Conservation (phyloP, 2,888 invertebrate species). For the Harpalus rufipes region DNA sequence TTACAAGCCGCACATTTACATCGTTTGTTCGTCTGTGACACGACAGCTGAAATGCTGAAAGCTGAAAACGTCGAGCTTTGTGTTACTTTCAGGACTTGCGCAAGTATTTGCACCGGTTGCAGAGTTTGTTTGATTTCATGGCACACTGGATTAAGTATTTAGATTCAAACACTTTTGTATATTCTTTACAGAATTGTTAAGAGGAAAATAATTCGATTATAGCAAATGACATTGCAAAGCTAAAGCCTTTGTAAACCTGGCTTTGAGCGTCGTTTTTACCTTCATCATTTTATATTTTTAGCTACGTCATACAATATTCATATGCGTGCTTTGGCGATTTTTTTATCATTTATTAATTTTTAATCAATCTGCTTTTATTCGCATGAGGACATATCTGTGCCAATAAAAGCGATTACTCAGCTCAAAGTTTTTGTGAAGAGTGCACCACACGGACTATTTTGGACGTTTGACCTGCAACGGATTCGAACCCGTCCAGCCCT, state of each 20-base stretch:
- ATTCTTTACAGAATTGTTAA: slow-evolving; percentile 5
- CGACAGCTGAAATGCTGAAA: neutral
- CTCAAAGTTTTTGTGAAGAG: no score
- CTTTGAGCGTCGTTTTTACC: neutral
- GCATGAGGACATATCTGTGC: no score
- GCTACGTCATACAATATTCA: no score
- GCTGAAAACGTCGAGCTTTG: slow-evolving; percentile 9
- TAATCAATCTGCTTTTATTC: no score
- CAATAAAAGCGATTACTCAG: no score
- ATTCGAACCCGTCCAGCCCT: no score
- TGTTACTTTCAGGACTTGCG: slow-evolving; percentile 5
- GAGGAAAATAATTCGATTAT: neutral
- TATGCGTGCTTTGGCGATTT: no score
- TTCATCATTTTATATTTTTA: no score
- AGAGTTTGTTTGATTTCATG: slow-evolving; percentile 24
- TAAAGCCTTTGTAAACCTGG: neutral
- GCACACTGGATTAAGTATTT: slow-evolving; percentile 34
- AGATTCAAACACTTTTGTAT: neutral
- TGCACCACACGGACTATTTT: no score
- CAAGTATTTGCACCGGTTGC: neutral
- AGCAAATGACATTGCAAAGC: neutral
- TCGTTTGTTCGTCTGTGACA: slow-evolving; percentile 17
- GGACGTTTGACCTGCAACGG: no score
- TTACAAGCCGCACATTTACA: slow-evolving; percentile 39
- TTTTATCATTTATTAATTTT: no score